Evolutionary conservation across 2,797 vertebrate species (phyloP).

Genomic region (Siniperca obscura): DNA sequence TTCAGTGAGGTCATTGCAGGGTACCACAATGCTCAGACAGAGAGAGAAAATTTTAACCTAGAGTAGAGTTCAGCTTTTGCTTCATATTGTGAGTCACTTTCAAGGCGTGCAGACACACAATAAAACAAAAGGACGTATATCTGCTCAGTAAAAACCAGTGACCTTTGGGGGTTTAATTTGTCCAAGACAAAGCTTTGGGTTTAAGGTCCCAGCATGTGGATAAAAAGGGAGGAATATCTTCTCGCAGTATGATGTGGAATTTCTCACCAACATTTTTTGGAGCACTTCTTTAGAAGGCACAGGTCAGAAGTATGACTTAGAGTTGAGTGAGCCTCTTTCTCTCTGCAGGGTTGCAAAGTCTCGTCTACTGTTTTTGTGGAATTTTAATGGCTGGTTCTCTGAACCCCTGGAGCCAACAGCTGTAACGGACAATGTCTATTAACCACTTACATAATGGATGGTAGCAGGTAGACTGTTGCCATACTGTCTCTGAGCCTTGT

Average conservation of each 20-base stretch:
- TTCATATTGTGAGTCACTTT: conserved; percentile 18
- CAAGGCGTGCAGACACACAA: not conserved
- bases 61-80: conserved; percentile 4
- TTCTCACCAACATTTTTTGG: conserved; percentile 68
- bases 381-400: conserved; percentile 75
- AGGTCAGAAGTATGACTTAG: conserved; percentile 53
- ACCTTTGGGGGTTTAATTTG: conserved; percentile 23
- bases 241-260: conserved; percentile 77
- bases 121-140: conserved; percentile 16
- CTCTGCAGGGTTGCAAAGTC: conserved; percentile 44
- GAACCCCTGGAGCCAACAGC: conserved; percentile 45
- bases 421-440: conserved; percentile 49
- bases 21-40: not conserved
- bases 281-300: conserved; percentile 36
- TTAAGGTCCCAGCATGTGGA: conserved; percentile 43
- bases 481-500: conserved; percentile 28
- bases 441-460: conserved; percentile 34
- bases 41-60: not conserved
- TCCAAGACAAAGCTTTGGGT: conserved; percentile 22
- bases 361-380: conserved; percentile 63
- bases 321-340: conserved; percentile 58
- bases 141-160: conserved; percentile 18
- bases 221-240: conserved; percentile 53
- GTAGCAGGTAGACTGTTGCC: conserved; percentile 14
- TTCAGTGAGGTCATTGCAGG: conserved; percentile 21